Conservation (phyloP, 2,888 invertebrate genomes). For the Heliconius ismenius region DNA sequence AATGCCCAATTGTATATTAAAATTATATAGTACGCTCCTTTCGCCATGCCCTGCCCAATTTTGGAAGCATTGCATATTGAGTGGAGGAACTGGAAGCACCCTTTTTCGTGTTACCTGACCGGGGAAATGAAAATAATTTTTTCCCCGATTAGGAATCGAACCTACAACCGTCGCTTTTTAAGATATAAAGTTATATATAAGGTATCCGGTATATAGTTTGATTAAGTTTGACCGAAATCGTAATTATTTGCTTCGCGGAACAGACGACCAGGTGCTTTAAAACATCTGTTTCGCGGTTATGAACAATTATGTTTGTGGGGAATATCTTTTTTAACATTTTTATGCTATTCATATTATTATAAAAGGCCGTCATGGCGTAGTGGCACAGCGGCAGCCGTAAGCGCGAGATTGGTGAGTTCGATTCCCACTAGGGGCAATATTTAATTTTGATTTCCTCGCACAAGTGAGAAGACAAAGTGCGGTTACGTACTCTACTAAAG, state of each 20-base stretch:
- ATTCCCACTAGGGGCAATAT: neutral
- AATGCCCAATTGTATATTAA: too few species aligned
- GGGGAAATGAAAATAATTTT: too few species aligned
- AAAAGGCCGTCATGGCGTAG: neutral
- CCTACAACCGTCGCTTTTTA: neutral
- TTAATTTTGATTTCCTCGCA: too few species aligned
- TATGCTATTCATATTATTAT: neutral
- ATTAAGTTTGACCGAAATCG: neutral
- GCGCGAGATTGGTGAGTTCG: neutral
- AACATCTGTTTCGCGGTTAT: slow-evolving; percentile 18
- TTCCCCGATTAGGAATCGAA: neutral
- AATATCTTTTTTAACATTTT: neutral
- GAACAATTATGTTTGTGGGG: neutral
- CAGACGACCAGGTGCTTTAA: slow-evolving; percentile 3
- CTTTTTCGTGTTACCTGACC: too few species aligned
- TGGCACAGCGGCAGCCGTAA: neutral
- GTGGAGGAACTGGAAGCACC: too few species aligned
- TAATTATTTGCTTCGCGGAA: neutral
- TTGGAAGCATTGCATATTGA: too few species aligned
- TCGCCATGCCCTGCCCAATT: neutral
- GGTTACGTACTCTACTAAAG: too few species aligned
- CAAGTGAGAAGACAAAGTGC: too few species aligned
- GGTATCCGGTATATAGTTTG: neutral
- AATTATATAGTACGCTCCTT: neutral
- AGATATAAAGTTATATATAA: too few species aligned